A percentile compares a stretch with the other conserved stretches of the same genome.
Evolutionary conservation across 2,797 vertebrate genomes (phyloP).

Genomic region (Alca torda): DNA sequence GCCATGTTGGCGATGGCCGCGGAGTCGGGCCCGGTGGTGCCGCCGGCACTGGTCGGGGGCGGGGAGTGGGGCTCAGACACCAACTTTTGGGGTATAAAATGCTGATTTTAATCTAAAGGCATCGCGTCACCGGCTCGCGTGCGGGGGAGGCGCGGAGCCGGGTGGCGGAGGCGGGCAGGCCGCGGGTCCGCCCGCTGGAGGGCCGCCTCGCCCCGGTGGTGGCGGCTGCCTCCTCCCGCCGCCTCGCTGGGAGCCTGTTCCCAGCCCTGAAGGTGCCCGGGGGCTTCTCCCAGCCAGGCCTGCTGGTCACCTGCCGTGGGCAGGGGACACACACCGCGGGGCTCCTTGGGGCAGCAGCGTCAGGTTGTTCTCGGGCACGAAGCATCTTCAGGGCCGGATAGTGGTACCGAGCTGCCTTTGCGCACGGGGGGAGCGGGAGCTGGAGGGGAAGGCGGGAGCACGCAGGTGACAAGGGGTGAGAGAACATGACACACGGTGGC

Average conservation of each 20-base stretch:
- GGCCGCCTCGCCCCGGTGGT: neutral
- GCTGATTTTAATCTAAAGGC: neutral
- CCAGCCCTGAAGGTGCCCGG: neutral
- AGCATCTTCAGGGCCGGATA: neutral
- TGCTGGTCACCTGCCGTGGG: neutral
- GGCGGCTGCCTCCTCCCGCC: neutral
- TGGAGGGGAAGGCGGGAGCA: neutral
- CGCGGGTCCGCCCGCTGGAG: neutral
- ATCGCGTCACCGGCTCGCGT: no score
- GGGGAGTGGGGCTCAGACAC: neutral
- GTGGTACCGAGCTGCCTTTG: neutral
- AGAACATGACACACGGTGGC: rapidly evolving
- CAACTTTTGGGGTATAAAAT: neutral
- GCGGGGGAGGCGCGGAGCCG: neutral
- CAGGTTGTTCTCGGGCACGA: rapidly evolving
- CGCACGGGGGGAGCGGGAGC: neutral
- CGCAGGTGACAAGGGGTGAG: neutral
- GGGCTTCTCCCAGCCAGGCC: neutral
- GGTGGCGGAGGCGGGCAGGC: neutral
- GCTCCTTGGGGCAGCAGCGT: neutral
- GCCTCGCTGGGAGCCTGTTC: neutral
- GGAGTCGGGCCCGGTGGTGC: rapidly evolving
- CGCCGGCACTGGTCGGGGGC: neutral
- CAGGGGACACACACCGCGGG: no score
- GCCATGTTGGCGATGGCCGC: neutral